Base-by-base conservation (phyloP, 1,140 invertebrate genomes). In the Ceratosolen solmsi region DNA sequence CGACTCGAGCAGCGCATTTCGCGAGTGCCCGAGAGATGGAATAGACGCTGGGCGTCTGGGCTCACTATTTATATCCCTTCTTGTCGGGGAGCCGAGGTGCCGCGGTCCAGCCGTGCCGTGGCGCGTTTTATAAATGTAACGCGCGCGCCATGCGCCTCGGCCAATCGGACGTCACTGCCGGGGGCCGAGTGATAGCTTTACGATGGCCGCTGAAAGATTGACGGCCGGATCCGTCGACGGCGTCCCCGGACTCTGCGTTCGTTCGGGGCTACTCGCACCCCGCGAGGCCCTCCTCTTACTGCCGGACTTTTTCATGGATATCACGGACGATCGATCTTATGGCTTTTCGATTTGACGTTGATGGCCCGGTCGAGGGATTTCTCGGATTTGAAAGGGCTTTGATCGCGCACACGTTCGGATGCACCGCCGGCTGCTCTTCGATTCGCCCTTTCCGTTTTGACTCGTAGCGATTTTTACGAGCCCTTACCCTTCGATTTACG, bases 141-240 rank as follows among this genome's bases (percentile, higher is more conserved):
- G 60, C 60, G 38, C n/a, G 60, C 70, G 70, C 36, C 11, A 51
- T 49, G 70, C n/a, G 41, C 1, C 70, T 17, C 5, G 17, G 56
- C 36, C 63, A 20, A 30, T 72, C 20, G 38, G 36, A 1, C 25
- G 27, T 27, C 25, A 17, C n/a, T 2, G 25, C 25, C 20, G 2
- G 65, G 46, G 56, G 65, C 22, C 84, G 82, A 78, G 79, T 85
- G 89, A 90, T 89, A 89, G 87, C 85, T 88, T 88, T 86, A 87
- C 89, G 89, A 87, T 87, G 80, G 80, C 82, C 79, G 88, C 75
- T 85, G 88, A 90, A 88, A 90, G 89, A 90, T 91, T 89, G 89
- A 91, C 90, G 88, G 85, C 65, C 87, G 85, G 85, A 89, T 90
- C 89, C 89, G 87, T 89, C 89, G 88, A 85, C 88, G 84, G 80